Conservation (phyloP, 1,140 invertebrate species). For the Drosophila truncata region DNA sequence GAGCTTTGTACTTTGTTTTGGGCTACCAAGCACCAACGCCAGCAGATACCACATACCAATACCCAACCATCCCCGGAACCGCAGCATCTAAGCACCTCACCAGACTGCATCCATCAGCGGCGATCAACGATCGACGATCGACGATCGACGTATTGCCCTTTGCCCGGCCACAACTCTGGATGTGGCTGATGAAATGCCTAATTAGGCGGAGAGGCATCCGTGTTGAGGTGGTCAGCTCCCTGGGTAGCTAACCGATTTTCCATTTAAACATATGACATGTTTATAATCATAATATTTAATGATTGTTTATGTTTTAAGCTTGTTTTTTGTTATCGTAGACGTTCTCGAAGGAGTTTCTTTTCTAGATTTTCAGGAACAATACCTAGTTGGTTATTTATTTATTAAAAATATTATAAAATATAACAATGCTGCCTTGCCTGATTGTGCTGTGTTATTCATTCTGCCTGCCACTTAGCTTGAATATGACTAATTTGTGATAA, state of each 20-base stretch:
- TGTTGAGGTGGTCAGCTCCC: conserved; percentile 1
- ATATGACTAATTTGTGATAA: conserved; percentile 4
- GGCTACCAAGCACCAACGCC: conserved; percentile 12
- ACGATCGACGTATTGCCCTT: conserved; percentile 13
- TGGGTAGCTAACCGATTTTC: background rate
- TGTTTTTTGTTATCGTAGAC: background rate
- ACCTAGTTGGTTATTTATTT: background rate
- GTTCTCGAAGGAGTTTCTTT: background rate
- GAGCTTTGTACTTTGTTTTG: conserved; percentile 70
- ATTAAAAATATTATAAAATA: background rate
- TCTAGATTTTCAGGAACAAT: background rate
- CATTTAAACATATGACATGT: background rate
- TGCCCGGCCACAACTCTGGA: background rate
- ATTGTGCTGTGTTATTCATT: background rate
- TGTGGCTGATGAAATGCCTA: conserved; percentile 2
- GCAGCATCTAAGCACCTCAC: background rate
- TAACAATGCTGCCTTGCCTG: background rate
- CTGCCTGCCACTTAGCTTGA: background rate
- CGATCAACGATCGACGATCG: too few species aligned
- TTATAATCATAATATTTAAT: background rate
- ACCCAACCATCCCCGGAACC: background rate
- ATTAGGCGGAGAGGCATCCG: background rate
- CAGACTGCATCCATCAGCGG: conserved; percentile 2
- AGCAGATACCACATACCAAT: background rate
- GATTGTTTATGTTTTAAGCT: background rate